Evolutionary conservation across 2,888 invertebrate species (phyloP).

Genomic region (Eugnorisma glareosa): DNA sequence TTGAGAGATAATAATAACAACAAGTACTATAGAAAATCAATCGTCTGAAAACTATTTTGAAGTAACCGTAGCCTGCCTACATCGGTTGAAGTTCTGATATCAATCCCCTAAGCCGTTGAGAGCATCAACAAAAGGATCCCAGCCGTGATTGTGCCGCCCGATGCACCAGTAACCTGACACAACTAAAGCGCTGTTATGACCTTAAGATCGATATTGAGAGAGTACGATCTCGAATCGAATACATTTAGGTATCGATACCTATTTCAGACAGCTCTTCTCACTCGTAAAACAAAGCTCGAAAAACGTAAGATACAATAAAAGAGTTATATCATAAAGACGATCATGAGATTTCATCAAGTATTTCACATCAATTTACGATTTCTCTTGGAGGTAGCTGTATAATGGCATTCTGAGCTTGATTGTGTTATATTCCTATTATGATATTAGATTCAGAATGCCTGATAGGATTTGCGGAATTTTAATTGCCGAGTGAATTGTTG

Average conservation of each 20-base stretch:
- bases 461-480: slow-evolving; percentile 19
- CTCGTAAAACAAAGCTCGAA: slow-evolving; percentile 23
- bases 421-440: slow-evolving; percentile 20
- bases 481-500: slow-evolving; percentile 9
- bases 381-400: slow-evolving; percentile 31
- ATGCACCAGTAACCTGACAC: slow-evolving; percentile 40
- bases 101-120: slow-evolving; percentile 39
- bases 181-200: slow-evolving; percentile 10
- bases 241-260: slow-evolving; percentile 5
- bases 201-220: slow-evolving; percentile 26
- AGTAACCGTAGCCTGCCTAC: neutral
- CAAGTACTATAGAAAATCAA: neutral
- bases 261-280: slow-evolving; percentile 18
- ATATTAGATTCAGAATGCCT: slow-evolving; percentile 12
- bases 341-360: slow-evolving; percentile 32
- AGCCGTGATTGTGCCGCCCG: slow-evolving; percentile 34
- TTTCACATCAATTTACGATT: slow-evolving; percentile 54
- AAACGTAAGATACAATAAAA: slow-evolving; percentile 27
- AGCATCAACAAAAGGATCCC: slow-evolving; percentile 43
- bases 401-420: slow-evolving; percentile 21
- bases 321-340: slow-evolving; percentile 36
- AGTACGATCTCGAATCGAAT: slow-evolving; percentile 13
- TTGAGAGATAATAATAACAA: neutral
- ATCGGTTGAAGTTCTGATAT: slow-evolving; percentile 18
- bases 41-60: neutral